Conservation (phyloP, 2,888 invertebrate species). For the Ctena decussata region DNA sequence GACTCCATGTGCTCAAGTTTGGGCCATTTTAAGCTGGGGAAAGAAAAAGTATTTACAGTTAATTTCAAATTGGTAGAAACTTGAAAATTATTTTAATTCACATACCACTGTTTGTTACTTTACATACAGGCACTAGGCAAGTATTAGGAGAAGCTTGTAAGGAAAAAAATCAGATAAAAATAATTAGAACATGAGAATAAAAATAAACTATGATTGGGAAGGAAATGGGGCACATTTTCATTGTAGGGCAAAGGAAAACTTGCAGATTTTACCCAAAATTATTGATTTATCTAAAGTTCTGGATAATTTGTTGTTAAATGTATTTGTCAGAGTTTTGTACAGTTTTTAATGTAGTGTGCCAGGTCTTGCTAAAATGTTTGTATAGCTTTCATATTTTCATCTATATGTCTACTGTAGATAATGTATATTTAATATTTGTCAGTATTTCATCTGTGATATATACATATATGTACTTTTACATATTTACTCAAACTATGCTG, state of each 20-base stretch:
- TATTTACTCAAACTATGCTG: background rate
- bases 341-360: background rate
- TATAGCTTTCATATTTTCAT: background rate
- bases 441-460: background rate
- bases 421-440: background rate
- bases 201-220: no score
- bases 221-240: background rate
- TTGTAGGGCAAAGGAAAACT: background rate
- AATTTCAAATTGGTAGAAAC: no score
- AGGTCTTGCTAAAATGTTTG: background rate
- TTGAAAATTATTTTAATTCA: no score
- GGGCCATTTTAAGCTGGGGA: no score
- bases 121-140: no score
- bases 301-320: no score
- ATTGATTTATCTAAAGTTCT: background rate
- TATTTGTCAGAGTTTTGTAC: background rate
- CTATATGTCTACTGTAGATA: background rate
- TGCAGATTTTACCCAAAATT: background rate
- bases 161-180: no score
- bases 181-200: no score
- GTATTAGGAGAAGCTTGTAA: no score
- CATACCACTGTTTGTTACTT: no score
- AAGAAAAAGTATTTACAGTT: no score
- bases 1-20: no score
- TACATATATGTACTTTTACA: background rate